These are phyloP conservation scores for Sander lucioperca DNA, from an alignment of 2,113 vertebrate genomes.

Conservation along the genomic window DNA sequence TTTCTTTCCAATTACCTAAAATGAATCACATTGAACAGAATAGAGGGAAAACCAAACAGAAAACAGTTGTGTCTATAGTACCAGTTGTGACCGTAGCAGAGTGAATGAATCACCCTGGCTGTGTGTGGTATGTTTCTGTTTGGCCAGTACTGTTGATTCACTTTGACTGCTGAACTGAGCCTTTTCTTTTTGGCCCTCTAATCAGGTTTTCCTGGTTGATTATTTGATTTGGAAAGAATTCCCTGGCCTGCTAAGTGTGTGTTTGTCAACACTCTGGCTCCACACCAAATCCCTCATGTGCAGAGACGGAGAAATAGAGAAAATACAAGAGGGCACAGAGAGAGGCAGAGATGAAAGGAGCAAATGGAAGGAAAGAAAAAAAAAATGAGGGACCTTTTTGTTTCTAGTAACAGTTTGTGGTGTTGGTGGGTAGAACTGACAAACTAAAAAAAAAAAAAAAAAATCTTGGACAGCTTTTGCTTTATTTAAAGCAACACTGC, in stretches of 20 bases:
- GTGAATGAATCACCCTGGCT: constrained; percentile 22
- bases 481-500: not conserved
- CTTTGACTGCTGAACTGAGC: constrained; percentile 48
- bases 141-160: constrained; percentile 48
- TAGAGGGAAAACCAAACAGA: constrained; percentile 8
- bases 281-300: constrained; percentile 39
- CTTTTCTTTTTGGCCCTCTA: constrained; percentile 52
- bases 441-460: constrained; percentile 14
- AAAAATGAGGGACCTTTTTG: not conserved
- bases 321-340: constrained; percentile 14
- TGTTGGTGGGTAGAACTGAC: not conserved
- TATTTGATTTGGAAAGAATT: constrained; percentile 71
- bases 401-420: constrained; percentile 9
- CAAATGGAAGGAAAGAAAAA: constrained; percentile 13
- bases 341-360: constrained; percentile 10
- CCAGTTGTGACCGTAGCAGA: constrained; percentile 11
- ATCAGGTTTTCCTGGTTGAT: constrained; percentile 65
- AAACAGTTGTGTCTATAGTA: constrained; percentile 34
- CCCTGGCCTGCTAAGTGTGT: constrained; percentile 47
- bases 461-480: not conserved
- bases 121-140: constrained; percentile 51
- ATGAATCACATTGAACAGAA: constrained; percentile 10
- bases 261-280: constrained; percentile 58
- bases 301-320: not conserved
- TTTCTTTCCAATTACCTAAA: not conserved